A percentile compares a stretch with the other conserved stretches of the same genome.
Conservation (phyloP, 2,888 invertebrate genomes). For the Amblyteles armatorius region DNA sequence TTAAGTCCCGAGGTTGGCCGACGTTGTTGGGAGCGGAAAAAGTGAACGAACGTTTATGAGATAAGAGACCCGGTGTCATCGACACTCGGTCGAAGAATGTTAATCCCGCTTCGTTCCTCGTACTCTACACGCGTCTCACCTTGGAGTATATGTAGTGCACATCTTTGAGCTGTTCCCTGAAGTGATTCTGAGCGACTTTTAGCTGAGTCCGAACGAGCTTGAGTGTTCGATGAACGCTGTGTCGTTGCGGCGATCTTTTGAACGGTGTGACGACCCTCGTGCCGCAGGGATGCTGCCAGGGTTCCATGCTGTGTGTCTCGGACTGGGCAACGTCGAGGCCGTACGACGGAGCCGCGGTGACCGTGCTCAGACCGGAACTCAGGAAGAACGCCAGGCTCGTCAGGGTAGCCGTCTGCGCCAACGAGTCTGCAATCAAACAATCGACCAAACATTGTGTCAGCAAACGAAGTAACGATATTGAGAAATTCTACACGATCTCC, state of each 20-base stretch:
- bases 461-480: constrained; percentile 16
- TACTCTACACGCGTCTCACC: constrained; percentile 71
- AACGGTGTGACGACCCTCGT: constrained; percentile 76
- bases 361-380: constrained; percentile 77
- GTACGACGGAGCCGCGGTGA: constrained; percentile 77
- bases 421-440: constrained; percentile 80
- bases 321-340: constrained; percentile 73
- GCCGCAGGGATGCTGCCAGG: constrained; percentile 83
- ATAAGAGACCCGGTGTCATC: constrained; percentile 69
- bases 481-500: constrained; percentile 7
- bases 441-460: constrained; percentile 39
- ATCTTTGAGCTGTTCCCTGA: constrained; percentile 79
- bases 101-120: neutral
- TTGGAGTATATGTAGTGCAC: constrained; percentile 82
- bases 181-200: constrained; percentile 82
- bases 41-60: constrained; percentile 64
- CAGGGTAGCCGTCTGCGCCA: constrained; percentile 81
- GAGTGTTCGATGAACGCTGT: constrained; percentile 80
- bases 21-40: constrained; percentile 59
- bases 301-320: constrained; percentile 74
- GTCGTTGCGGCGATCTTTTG: constrained; percentile 77
- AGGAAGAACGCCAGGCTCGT: constrained; percentile 82
- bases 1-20: constrained; percentile 58
- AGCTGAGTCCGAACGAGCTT: constrained; percentile 83
- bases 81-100: constrained; percentile 38